Evolutionary conservation across 2,113 vertebrate genomes (phyloP), one percentile per base, ranked within the genome.

Genomic region (Cinclus cinclus): DNA sequence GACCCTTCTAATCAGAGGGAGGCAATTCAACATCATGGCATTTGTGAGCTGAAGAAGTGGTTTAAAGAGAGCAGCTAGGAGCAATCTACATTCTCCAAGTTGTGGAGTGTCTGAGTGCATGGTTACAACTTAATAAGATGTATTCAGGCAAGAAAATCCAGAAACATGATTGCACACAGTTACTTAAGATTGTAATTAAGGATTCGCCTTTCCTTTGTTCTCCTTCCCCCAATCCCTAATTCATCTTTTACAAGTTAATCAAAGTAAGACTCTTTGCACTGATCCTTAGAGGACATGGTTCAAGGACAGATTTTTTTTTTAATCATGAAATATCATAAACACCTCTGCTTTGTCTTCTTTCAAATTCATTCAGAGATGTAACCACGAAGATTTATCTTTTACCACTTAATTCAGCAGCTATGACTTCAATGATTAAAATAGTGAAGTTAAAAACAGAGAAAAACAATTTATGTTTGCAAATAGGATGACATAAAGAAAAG

Each of bases 141-240:
- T 70, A 95, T 95, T 95, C 84, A 94, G 58, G 69, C 87, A 96
- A 92, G 88, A 94, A 97, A 95, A 96, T 90, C 95, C 84, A 84
- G 64, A 68, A 93, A 74, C 83, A 88, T 97, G 86, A 92, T 94
- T 97, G 81, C 94, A 81, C 33, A 83, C 73, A 93, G 83, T 94
- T 91, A 47, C 60, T 74, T 92, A 75, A 64, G 49, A 82, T 74
- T 94, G 82, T 76, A 96, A 96, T 96, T 97, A 97, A 95, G 88
- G 80, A 83, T 82, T 84, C 44, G 59, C 81, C 87, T 81, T 92
- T 86, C 73, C 47, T 89, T 94, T 91, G 90, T 94, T 88, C 87
- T 90, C 50, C 31, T 93, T 91, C 83, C 42, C 28, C 27, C 89
- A 94, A 76, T 89, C 69, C 52, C 22, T 91, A 95, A 95, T 92